Conservation (phyloP, 2,113 vertebrate genomes). For the Typhlomys cinereus region DNA sequence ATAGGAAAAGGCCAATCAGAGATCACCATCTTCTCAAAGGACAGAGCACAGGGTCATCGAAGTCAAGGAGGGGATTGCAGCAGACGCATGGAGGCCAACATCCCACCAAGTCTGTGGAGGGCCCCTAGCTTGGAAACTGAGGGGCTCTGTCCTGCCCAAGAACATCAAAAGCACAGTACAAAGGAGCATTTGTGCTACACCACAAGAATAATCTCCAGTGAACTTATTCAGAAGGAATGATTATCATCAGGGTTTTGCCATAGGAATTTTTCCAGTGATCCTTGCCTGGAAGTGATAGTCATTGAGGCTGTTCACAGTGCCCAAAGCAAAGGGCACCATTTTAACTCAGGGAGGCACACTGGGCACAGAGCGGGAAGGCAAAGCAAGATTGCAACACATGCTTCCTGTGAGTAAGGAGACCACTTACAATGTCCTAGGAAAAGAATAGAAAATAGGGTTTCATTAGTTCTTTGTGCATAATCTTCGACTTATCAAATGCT, state of each 20-base stretch:
- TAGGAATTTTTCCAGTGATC: constrained; percentile 14
- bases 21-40: constrained; percentile 5
- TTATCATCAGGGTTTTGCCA: background rate
- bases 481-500: background rate
- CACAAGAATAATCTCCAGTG: background rate
- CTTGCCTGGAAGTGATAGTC: background rate
- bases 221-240: constrained; percentile 16
- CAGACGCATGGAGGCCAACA: background rate
- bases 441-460: background rate
- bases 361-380: background rate
- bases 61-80: background rate
- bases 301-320: background rate
- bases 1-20: constrained; percentile 60
- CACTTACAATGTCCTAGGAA: background rate
- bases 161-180: constrained; percentile 54
- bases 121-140: background rate
- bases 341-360: no score
- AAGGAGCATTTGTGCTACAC: constrained; percentile 52
- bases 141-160: constrained; percentile 28
- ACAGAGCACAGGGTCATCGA: background rate
- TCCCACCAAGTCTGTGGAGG: background rate
- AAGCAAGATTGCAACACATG: background rate
- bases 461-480: background rate
- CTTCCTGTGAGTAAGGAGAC: background rate
- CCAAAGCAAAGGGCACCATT: background rate